phyloP scores from a whole-genome alignment of 2,888 invertebrate species.

The Stictocephala bisonia region DNA sequence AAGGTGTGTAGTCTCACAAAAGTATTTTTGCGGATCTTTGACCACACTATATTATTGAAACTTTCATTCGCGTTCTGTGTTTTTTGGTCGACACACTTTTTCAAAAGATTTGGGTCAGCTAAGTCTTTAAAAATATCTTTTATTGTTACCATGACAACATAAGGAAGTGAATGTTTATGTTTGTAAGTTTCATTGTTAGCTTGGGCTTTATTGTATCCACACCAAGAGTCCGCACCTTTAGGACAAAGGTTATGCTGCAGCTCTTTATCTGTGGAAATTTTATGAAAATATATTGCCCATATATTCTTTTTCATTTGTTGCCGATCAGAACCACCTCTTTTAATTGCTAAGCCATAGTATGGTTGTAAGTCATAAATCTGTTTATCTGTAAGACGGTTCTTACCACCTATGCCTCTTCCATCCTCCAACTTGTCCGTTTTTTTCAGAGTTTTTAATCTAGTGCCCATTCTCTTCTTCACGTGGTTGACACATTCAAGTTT shows the following conservation, averaged over 20 bases:
- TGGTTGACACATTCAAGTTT: not conserved
- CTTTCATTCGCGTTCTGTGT: conserved; percentile 35
- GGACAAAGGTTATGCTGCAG: conserved; percentile 23
- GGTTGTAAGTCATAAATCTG: conserved; percentile 10
- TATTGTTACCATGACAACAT: conserved; percentile 22
- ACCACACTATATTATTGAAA: conserved; percentile 26
- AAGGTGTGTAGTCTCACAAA: conserved; percentile 25
- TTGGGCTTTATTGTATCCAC: conserved; percentile 32
- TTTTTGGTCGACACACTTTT: conserved; percentile 23
- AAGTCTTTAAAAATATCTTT: conserved; percentile 22
- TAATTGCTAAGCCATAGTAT: conserved; percentile 19
- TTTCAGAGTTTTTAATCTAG: conserved; percentile 1
- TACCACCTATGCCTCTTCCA: conserved; percentile 1
- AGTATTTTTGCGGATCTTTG: conserved; percentile 2
- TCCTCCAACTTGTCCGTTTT: conserved; percentile 2
- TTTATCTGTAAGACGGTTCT: conserved; percentile 1
- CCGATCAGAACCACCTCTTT: conserved; percentile 19
- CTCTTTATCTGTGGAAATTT: conserved; percentile 14
- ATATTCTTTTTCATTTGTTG: conserved; percentile 16
- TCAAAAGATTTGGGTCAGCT: conserved; percentile 23
- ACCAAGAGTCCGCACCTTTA: conserved; percentile 28
- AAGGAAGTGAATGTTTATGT: conserved; percentile 12
- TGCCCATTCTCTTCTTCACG: conserved; percentile 1
- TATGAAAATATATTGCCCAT: conserved; percentile 21
- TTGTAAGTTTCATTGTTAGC: not conserved